Percentiles rank a stretch among this genome's conserved stretches.
phyloP scores from a whole-genome alignment of 1,140 invertebrate species.

The Harpegnathos saltator region DNA sequence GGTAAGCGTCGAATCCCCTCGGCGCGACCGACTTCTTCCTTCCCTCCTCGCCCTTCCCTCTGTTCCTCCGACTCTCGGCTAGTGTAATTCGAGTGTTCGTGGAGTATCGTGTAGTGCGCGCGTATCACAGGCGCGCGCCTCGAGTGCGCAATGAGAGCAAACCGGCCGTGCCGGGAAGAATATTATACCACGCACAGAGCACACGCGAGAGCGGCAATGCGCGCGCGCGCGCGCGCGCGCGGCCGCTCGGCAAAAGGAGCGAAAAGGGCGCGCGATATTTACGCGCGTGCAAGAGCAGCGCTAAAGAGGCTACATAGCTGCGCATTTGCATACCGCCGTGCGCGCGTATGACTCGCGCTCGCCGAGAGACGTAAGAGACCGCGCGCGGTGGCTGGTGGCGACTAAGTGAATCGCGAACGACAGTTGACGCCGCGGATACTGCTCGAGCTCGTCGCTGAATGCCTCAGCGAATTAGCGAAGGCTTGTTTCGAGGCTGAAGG shows the following conservation, averaged over 20 bases:
- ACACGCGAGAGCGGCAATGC: constrained; percentile 18
- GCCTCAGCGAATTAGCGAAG: constrained; percentile 73
- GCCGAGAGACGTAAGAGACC: too few species aligned
- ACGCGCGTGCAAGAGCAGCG: constrained; percentile 7
- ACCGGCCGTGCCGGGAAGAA: constrained; percentile 6
- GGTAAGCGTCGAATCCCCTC: not conserved
- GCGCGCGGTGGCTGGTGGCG: constrained; percentile 37
- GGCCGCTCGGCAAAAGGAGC: constrained; percentile 17
- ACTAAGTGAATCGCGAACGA: constrained; percentile 77
- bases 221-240: constrained; percentile 44
- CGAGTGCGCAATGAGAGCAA: constrained; percentile 38
- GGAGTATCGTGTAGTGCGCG: not conserved
- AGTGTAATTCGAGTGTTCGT: constrained; percentile 61
- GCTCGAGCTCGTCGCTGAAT: constrained; percentile 63
- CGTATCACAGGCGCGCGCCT: not conserved
- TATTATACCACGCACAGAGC: too few species aligned
- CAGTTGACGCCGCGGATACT: constrained; percentile 50
- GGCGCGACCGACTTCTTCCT: not conserved
- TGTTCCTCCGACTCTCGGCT: not conserved
- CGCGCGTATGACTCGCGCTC: not conserved
- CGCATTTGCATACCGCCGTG: constrained; percentile 3
- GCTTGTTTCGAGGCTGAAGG: constrained; percentile 63
- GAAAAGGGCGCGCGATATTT: constrained; percentile 13
- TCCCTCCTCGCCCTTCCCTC: not conserved
- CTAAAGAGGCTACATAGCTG: constrained; percentile 15